Conservation (phyloP, 2,113 vertebrate species). For the Pampusana beccarii region DNA sequence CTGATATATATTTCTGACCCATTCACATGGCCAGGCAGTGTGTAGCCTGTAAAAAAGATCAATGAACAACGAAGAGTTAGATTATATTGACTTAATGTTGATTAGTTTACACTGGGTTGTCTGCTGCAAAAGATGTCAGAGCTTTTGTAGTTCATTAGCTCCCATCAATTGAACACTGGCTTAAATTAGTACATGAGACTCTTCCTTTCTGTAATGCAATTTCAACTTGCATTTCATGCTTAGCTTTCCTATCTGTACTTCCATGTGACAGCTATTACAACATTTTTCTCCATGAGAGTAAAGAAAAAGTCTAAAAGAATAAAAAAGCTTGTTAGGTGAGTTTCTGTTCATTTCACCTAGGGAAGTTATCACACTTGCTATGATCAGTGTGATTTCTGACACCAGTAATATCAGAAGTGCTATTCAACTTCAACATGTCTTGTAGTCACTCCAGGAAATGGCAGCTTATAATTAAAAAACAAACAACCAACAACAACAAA, state of each 20-base stretch:
- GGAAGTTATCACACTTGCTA: not conserved
- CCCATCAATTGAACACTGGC: slow-evolving; percentile 51
- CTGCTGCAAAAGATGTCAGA: slow-evolving; percentile 53
- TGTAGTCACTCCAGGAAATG: not conserved
- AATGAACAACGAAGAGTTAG: slow-evolving; percentile 41
- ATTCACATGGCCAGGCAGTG: not conserved
- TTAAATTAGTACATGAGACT: slow-evolving; percentile 50
- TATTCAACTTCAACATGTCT: not conserved
- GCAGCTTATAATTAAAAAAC: not conserved
- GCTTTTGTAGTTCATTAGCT: slow-evolving; percentile 69
- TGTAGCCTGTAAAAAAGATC: slow-evolving; percentile 45
- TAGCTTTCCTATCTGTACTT: slow-evolving; percentile 13
- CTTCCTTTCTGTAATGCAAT: slow-evolving; percentile 28
- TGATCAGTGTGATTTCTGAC: not conserved
- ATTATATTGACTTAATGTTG: slow-evolving; percentile 65
- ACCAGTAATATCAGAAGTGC: not conserved
- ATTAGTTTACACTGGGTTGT: slow-evolving; percentile 59
- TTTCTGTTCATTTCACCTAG: not conserved
- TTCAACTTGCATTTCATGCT: slow-evolving; percentile 45
- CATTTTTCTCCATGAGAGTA: not conserved
- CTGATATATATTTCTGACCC: not conserved
- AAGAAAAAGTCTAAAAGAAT: not conserved
- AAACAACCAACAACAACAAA: no score
- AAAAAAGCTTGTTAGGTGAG: not conserved
- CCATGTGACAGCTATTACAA: not conserved